Conservation (phyloP, 2,888 invertebrate genomes). For the Ferdinandea cuprea region DNA sequence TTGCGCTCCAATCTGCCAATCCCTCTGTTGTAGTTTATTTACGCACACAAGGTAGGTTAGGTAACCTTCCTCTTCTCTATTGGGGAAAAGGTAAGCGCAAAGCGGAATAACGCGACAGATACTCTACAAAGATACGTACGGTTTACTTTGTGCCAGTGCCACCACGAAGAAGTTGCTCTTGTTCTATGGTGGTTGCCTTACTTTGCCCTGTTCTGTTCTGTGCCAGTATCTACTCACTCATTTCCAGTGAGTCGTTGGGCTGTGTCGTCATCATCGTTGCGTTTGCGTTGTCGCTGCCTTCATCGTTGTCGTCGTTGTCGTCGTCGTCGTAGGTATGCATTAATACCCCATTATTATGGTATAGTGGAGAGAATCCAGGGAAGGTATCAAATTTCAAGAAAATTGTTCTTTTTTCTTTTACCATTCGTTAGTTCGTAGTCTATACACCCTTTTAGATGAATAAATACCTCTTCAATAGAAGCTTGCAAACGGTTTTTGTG, state of each 20-base stretch:
- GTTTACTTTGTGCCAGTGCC: conserved; percentile 63
- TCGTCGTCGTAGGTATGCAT: conserved; percentile 64
- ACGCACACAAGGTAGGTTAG: conserved; percentile 1
- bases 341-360: conserved; percentile 73
- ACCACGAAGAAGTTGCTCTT: conserved; percentile 27
- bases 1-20: conserved; percentile 45
- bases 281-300: conserved; percentile 22
- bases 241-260: conserved; percentile 28
- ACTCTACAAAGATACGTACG: conserved; percentile 57
- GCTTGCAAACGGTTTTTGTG: conserved; percentile 59
- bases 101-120: conserved; percentile 30
- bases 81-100: conserved; percentile 12
- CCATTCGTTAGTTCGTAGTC: conserved; percentile 63
- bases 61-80: neutral
- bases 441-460: conserved; percentile 62
- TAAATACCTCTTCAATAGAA: conserved; percentile 68
- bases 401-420: conserved; percentile 68
- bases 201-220: conserved; percentile 16
- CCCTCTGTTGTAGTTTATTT: conserved; percentile 8
- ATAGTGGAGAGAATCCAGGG: conserved; percentile 69
- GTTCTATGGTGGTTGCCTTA: conserved; percentile 38
- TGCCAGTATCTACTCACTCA: conserved; percentile 1
- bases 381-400: conserved; percentile 71
- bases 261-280: conserved; percentile 53
- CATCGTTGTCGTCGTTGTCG: conserved; percentile 12